Conservation (phyloP, 2,113 vertebrate species). For the Phoxinus phoxinus region DNA sequence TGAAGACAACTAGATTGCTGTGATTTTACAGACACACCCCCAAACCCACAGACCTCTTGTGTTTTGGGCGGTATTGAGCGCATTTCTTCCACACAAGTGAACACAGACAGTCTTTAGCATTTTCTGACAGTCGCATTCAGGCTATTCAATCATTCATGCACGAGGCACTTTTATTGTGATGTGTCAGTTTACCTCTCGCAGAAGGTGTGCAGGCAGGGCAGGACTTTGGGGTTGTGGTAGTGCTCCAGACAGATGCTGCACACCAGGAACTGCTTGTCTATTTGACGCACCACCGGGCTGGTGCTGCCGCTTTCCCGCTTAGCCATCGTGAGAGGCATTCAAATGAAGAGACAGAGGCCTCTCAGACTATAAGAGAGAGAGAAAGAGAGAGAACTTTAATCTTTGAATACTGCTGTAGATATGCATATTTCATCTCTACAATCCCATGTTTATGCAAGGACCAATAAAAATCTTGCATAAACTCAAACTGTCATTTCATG, state of each 20-base stretch:
- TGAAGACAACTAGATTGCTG: background rate
- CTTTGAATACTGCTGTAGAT: background rate
- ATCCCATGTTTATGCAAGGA: background rate
- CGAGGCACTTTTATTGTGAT: background rate
- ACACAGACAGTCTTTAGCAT: background rate
- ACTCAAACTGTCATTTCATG: background rate
- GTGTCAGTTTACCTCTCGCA: slow-evolving; percentile 85
- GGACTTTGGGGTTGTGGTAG: slow-evolving; percentile 87
- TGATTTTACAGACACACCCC: background rate
- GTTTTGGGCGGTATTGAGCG: background rate
- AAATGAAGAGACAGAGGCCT: slow-evolving; percentile 52
- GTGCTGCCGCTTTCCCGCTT: slow-evolving; percentile 82
- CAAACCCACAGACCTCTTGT: background rate
- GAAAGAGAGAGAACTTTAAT: slow-evolving; percentile 34
- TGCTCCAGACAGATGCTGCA: slow-evolving; percentile 96
- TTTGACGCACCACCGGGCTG: slow-evolving; percentile 92
- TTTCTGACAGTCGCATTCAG: background rate
- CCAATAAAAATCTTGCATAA: background rate
- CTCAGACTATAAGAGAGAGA: slow-evolving; percentile 51
- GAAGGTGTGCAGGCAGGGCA: slow-evolving; percentile 90
- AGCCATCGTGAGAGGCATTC: slow-evolving; percentile 82
- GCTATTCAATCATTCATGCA: background rate
- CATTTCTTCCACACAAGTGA: background rate
- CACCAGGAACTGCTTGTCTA: slow-evolving; percentile 95
- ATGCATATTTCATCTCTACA: background rate